These are phyloP conservation scores for Lasioglossum lativentre DNA, from an alignment of 2,888 invertebrate genomes.

Conservation along the genomic window DNA sequence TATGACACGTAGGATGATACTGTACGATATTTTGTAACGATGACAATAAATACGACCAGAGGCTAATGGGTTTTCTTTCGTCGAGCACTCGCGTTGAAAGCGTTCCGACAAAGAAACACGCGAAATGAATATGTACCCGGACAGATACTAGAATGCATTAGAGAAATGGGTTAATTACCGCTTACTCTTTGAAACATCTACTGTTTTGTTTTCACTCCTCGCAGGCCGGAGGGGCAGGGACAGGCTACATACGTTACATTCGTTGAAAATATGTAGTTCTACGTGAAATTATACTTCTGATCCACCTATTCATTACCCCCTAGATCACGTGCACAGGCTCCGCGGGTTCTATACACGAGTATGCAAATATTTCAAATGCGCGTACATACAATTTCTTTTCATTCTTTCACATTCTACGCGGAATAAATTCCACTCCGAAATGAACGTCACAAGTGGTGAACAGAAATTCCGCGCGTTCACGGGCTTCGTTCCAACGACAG, in stretches of 20 bases:
- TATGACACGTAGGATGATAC: background rate
- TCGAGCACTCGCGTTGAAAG: background rate
- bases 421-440: slow-evolving; percentile 18
- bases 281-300: slow-evolving; percentile 11
- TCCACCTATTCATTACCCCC: slow-evolving; percentile 21
- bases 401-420: slow-evolving; percentile 9
- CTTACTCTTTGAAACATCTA: slow-evolving; percentile 29
- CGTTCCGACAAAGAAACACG: background rate
- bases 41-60: background rate
- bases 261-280: slow-evolving; percentile 18
- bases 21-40: background rate
- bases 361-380: slow-evolving; percentile 17
- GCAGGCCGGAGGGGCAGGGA: background rate
- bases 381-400: slow-evolving; percentile 9
- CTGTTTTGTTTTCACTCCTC: slow-evolving; percentile 22
- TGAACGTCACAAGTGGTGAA: slow-evolving; percentile 10
- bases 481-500: background rate
- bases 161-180: slow-evolving; percentile 37
- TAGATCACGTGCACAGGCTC: background rate
- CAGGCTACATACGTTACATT: slow-evolving; percentile 18
- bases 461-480: background rate
- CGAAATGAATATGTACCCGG: slow-evolving; percentile 8
- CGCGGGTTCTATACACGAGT: background rate
- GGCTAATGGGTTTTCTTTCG: slow-evolving; percentile 5
- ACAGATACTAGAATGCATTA: slow-evolving; percentile 18